phyloP scores from a whole-genome alignment of 2,113 vertebrate species.

The Desmodus rotundus region DNA sequence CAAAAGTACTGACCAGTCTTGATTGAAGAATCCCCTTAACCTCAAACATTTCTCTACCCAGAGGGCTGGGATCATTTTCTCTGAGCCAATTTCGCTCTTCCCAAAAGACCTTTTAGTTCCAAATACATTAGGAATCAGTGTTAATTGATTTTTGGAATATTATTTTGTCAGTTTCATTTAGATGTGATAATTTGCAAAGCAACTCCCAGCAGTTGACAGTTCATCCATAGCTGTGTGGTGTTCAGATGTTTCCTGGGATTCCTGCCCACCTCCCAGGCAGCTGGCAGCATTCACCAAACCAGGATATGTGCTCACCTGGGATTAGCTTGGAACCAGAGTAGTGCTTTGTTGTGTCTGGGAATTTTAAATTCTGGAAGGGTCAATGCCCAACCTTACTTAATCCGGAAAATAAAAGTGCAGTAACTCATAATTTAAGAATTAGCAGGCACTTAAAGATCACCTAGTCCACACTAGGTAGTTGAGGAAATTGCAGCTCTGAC shows the following conservation, averaged over 20 bases:
- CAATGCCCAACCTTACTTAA: constrained; percentile 23
- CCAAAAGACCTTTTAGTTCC: constrained; percentile 23
- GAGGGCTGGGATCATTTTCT: not conserved
- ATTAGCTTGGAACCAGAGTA: constrained; percentile 41
- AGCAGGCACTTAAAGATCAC: not conserved
- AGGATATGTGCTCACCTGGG: constrained; percentile 46
- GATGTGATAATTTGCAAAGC: constrained; percentile 64
- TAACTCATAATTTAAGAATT: constrained; percentile 50
- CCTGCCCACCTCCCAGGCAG: constrained; percentile 49
- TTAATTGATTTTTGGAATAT: constrained; percentile 55
- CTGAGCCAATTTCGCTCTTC: not conserved
- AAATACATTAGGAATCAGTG: constrained; percentile 53
- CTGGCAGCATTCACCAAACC: not conserved
- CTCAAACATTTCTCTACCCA: constrained; percentile 7
- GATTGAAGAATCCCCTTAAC: constrained; percentile 4
- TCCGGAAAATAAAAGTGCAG: constrained; percentile 45
- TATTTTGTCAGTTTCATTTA: constrained; percentile 54
- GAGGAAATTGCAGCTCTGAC: not conserved
- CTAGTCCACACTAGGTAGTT: not conserved
- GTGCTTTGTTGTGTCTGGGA: constrained; percentile 47
- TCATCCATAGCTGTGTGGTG: constrained; percentile 16
- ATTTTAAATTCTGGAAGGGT: constrained; percentile 32
- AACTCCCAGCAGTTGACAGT: constrained; percentile 35
- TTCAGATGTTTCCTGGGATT: constrained; percentile 61
- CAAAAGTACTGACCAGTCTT: not conserved